Evolutionary conservation across 2,113 vertebrate genomes (phyloP).

Genomic region (Notechis scutatus): DNA sequence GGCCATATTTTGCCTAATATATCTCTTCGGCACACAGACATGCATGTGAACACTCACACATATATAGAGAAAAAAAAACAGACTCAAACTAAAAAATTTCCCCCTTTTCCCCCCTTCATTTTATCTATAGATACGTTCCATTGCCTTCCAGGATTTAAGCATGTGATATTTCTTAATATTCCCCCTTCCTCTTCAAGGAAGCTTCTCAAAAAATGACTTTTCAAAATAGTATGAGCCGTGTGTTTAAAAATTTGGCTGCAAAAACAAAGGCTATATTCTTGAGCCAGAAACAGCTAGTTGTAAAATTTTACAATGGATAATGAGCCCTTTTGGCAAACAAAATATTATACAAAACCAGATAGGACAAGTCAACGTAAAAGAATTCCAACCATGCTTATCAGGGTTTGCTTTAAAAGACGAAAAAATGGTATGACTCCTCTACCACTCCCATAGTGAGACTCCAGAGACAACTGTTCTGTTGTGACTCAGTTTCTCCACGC

Average conservation of each 20-base stretch:
- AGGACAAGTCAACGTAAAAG: conserved; percentile 46
- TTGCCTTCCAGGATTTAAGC: conserved; percentile 63
- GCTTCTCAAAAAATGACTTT: conserved; percentile 50
- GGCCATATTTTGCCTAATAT: not conserved
- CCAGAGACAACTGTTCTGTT: conserved; percentile 34
- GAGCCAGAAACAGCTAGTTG: conserved; percentile 71
- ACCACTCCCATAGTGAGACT: conserved; percentile 37
- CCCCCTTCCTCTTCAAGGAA: conserved; percentile 58
- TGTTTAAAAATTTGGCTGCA: conserved; percentile 65
- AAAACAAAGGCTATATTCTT: conserved; percentile 72
- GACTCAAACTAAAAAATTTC: not conserved
- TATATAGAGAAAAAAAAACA: not conserved
- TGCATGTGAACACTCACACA: not conserved
- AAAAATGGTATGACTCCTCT: conserved; percentile 26
- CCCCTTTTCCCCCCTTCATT: conserved; percentile 56
- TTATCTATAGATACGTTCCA: conserved; percentile 52
- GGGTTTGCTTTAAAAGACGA: conserved; percentile 21
- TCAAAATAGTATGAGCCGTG: conserved; percentile 13
- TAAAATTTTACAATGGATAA: conserved; percentile 65
- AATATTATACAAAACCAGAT: conserved; percentile 48
- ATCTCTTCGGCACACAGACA: not conserved
- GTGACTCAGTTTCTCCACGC: conserved; percentile 26
- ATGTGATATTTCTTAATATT: conserved; percentile 57
- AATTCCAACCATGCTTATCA: conserved; percentile 41
- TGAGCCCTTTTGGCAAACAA: conserved; percentile 74